Base-by-base conservation (phyloP, 2,888 invertebrate species). In the Alsophila aescularia region DNA sequence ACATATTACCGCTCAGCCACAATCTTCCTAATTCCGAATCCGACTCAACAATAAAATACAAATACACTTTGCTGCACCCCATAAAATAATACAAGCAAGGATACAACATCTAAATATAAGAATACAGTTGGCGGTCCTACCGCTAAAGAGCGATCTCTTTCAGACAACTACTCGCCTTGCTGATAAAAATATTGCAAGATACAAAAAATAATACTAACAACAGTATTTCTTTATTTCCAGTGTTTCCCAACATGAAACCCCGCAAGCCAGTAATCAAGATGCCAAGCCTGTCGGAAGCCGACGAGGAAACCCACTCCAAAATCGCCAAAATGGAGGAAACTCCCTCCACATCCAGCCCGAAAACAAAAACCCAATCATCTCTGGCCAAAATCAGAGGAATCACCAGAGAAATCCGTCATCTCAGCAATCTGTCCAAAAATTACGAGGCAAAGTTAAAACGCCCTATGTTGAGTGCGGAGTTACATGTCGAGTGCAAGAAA, bases 231-330 rank as follows among this genome's bases (percentile, higher is more conserved):
- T 51, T 15, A 41, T 42, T 76, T 76, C 0, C 82, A 90, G 89
- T 75, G 14, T 57, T 83, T 1, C 82, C 90, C n/a, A 92, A 92
- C 72, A 92, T 92, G 34, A 87, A 88, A 52, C 90, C 90, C 0
- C 72, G 91, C 0, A 89, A 87, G 29, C 77, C 91, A 0, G 44
- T 80, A 0, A 87, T 91, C 60, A 87, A 84, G 10, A 69, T 90
- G 10, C 90, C 91, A 0, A 85, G 84, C 29, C 53, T 89, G 0
- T 81, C 85, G 0, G 85, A 87, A 51, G 79, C 78, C 3, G 77
- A 75, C 7, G 52, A 63, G 0, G 82, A 79, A 7, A 74, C 77
- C 0, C 68, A 77, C 0, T 36, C 69, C 0, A 79, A 78, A 55
- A 15, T 70, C 1, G 69, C 69, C 9, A 79, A 74, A 35, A 29